A percentile compares a stretch with the other conserved stretches of the same genome.
Evolutionary conservation across 2,797 vertebrate species (phyloP).

Genomic region (Chloroceryle amazona): DNA sequence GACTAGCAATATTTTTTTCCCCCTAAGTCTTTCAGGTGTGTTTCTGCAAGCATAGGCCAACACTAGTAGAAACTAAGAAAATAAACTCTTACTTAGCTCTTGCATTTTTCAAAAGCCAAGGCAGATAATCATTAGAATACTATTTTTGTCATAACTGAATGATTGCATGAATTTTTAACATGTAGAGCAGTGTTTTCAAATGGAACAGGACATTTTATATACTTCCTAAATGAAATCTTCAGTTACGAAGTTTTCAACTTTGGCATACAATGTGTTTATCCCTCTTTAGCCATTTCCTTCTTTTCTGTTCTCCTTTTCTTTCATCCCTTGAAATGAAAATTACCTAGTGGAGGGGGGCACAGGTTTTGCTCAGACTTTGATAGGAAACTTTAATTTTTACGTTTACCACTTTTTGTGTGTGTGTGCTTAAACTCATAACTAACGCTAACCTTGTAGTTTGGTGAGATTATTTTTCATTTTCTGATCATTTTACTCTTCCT

Average conservation of each 20-base stretch:
- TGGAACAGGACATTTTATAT: background rate
- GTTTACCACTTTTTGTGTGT: background rate
- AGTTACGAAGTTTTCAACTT: background rate
- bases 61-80: background rate
- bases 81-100: background rate
- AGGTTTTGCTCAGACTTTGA: background rate
- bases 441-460: slow-evolving; percentile 16
- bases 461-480: slow-evolving; percentile 50
- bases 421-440: slow-evolving; percentile 24
- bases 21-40: background rate
- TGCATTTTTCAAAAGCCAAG: background rate
- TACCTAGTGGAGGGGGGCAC: background rate
- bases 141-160: background rate
- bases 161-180: background rate
- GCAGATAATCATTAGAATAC: background rate
- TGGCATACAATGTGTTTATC: background rate
- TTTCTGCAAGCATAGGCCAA: background rate
- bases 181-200: background rate
- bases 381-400: slow-evolving; percentile 4
- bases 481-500: slow-evolving; percentile 11
- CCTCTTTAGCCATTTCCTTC: background rate
- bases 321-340: background rate
- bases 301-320: background rate
- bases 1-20: background rate
- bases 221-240: background rate